Conservation (phyloP, 2,113 vertebrate genomes). For the Oncorhynchus masou region DNA sequence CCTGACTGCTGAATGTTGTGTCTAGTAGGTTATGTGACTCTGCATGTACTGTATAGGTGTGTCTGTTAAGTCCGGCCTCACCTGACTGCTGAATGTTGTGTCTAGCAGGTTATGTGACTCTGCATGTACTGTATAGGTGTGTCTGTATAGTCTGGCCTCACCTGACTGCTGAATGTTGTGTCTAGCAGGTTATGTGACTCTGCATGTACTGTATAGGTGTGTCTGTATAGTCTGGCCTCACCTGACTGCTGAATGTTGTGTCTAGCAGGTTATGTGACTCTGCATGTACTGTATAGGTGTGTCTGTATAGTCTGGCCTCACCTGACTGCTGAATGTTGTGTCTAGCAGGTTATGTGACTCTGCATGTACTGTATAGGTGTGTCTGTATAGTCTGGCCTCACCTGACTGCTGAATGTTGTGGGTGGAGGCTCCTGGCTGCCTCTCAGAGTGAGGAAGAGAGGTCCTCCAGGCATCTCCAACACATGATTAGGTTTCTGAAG, state of each 20-base stretch:
- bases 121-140: too few species aligned
- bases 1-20: background rate
- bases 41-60: too few species aligned
- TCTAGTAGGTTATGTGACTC: too few species aligned
- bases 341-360: too few species aligned
- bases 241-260: background rate
- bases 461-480: conserved; percentile 2
- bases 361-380: too few species aligned
- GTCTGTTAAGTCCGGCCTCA: too few species aligned
- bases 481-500: conserved; percentile 13
- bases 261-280: too few species aligned
- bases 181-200: too few species aligned
- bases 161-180: background rate
- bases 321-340: background rate
- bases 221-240: background rate
- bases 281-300: too few species aligned
- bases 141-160: background rate
- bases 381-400: background rate
- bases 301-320: background rate
- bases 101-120: too few species aligned
- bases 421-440: background rate
- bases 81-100: background rate
- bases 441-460: background rate
- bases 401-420: background rate
- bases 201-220: too few species aligned